These are phyloP conservation scores for Ephydatia muelleri DNA, from an alignment of 37 sponge, comb jelly and placozoan genomes.

Conservation along the genomic window DNA sequence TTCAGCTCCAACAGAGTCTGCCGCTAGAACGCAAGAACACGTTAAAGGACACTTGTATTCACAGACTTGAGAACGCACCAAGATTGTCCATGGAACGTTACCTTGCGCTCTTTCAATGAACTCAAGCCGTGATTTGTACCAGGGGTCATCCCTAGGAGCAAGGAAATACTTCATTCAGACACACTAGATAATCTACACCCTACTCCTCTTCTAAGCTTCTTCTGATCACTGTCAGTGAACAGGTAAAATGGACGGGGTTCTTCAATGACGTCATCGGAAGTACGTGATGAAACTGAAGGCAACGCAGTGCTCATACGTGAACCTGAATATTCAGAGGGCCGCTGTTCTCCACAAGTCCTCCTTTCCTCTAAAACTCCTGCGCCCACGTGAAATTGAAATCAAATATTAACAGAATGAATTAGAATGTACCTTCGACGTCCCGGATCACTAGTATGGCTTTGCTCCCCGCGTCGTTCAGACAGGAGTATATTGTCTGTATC, in stretches of 20 bases:
- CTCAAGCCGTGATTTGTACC: not conserved
- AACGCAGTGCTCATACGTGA: not conserved
- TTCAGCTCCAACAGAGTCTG: constrained; percentile 45
- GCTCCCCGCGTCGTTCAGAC: constrained; percentile 17
- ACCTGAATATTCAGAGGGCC: not conserved
- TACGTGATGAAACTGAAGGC: not conserved
- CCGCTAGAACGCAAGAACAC: constrained; percentile 3
- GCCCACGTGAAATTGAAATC: not conserved
- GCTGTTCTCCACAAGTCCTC: not conserved
- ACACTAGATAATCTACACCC: not conserved
- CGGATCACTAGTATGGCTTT: constrained; percentile 21
- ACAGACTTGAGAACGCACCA: not conserved
- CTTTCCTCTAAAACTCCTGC: not conserved
- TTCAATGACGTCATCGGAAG: not conserved
- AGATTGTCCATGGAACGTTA: not conserved
- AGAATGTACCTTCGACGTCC: not conserved
- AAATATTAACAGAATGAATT: not conserved
- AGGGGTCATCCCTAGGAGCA: not conserved
- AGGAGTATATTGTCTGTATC: constrained; percentile 51
- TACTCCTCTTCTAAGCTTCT: not conserved
- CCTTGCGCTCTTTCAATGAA: not conserved
- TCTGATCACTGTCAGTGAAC: constrained; percentile 23
- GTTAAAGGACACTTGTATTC: not conserved
- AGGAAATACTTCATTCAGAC: not conserved
- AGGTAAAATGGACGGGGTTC: constrained; percentile 17